A percentile compares a stretch with the other conserved stretches of the same genome.
Evolutionary conservation across 2,797 vertebrate genomes (phyloP).

Genomic region (Xiphophorus birchmanni): DNA sequence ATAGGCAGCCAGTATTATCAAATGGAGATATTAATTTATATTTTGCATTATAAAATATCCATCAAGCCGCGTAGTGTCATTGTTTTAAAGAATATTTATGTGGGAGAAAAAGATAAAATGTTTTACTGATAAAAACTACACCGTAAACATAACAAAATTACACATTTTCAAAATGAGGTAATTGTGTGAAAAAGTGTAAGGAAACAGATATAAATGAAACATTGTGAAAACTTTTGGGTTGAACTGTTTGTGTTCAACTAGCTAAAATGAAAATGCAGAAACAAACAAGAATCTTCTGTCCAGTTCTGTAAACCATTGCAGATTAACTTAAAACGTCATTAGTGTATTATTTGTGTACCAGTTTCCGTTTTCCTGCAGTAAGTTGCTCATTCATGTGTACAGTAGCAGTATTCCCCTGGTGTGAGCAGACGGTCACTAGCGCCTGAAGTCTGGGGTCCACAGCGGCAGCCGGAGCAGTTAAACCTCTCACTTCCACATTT

Average conservation of each 20-base stretch:
- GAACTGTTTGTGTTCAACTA: background rate
- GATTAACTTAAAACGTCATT: background rate
- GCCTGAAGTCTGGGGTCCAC: conserved; percentile 16
- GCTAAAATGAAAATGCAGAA: background rate
- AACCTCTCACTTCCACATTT: conserved; percentile 33
- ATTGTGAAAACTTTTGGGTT: background rate
- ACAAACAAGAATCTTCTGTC: background rate
- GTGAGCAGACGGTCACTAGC: conserved; percentile 15
- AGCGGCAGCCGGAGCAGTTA: conserved; percentile 26
- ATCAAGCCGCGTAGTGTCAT: background rate
- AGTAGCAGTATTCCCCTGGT: conserved; percentile 13
- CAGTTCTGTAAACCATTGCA: background rate
- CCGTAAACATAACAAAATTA: too few relatives aligned
- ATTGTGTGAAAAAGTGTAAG: too few relatives aligned
- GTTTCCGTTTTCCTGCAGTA: background rate
- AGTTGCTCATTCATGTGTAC: background rate
- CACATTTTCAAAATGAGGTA: too few relatives aligned
- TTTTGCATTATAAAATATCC: background rate
- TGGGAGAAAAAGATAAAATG: too few relatives aligned
- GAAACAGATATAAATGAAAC: too few relatives aligned
- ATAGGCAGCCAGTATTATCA: conserved; percentile 5
- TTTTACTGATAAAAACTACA: background rate
- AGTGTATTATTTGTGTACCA: conserved; percentile 1
- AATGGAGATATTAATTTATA: background rate
- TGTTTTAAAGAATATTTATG: background rate